Percentiles rank a stretch among this genome's conserved stretches.
Conservation (phyloP, 2,888 invertebrate genomes). For the Trachelus tabidus region DNA sequence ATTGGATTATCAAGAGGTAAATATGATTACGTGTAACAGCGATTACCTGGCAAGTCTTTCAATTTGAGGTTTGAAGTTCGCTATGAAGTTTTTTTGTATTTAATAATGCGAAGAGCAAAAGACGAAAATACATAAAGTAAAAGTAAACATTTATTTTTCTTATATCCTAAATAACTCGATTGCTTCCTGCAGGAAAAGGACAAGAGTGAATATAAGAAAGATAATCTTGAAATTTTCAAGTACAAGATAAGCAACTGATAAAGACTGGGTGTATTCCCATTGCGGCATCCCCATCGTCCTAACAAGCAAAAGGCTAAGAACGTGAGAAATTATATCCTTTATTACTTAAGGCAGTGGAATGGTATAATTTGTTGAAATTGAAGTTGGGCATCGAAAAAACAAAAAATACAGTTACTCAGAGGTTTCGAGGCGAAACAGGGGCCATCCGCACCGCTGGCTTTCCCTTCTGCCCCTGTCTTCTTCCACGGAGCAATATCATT, state of each 20-base stretch:
- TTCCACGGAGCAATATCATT: slow-evolving; percentile 15
- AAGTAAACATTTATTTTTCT: not conserved
- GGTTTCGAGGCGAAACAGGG: slow-evolving; percentile 15
- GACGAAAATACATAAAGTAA: not conserved
- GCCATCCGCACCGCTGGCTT: slow-evolving; percentile 1
- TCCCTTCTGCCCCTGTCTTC: not conserved
- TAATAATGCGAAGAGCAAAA: slow-evolving; percentile 33
- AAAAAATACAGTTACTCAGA: slow-evolving; percentile 10
- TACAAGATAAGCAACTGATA: not conserved
- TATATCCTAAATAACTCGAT: not conserved
- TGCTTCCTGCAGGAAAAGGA: not conserved
- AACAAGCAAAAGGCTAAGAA: not conserved
- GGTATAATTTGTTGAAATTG: slow-evolving; percentile 18
- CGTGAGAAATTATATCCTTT: not conserved
- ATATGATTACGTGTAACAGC: not conserved
- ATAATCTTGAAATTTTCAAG: not conserved
- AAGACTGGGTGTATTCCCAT: not conserved
- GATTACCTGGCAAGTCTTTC: slow-evolving; percentile 17
- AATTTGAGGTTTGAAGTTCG: slow-evolving; percentile 46
- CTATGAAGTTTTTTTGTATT: slow-evolving; percentile 33
- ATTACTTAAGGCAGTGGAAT: not conserved
- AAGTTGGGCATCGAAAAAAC: slow-evolving; percentile 10
- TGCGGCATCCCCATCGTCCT: not conserved
- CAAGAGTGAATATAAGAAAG: not conserved
- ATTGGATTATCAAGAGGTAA: slow-evolving; percentile 25